Percentiles rank a stretch among this genome's conserved stretches.
phyloP scores from a whole-genome alignment of 2,888 invertebrate species.

The Carcina quercana region DNA sequence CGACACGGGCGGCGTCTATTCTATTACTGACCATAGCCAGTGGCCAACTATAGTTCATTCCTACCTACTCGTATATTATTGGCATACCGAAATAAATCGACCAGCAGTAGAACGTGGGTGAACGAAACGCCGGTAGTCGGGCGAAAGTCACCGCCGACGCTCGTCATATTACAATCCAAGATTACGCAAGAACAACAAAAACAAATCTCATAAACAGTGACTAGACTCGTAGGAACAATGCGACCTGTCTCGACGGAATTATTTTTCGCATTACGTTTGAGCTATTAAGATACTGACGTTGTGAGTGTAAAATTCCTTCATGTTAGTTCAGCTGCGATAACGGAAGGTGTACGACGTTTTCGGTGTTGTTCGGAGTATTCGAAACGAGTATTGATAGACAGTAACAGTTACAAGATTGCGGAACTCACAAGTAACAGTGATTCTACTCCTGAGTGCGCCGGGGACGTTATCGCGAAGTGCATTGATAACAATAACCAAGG shows the following conservation, averaged over 20 bases:
- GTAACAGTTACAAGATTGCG: too few species aligned
- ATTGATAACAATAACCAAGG: too few species aligned
- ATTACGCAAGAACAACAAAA: constrained; percentile 42
- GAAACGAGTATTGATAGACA: neutral
- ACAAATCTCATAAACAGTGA: constrained; percentile 28
- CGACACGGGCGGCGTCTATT: too few species aligned
- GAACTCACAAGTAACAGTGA: too few species aligned
- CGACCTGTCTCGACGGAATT: constrained; percentile 46
- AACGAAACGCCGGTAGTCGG: constrained; percentile 39
- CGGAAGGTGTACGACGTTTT: constrained; percentile 47
- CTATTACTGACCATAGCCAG: constrained; percentile 2
- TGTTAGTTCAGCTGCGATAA: constrained; percentile 56
- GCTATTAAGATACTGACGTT: constrained; percentile 40
- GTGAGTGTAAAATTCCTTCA: constrained; percentile 35
- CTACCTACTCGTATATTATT: constrained; percentile 3
- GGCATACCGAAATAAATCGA: constrained; percentile 49
- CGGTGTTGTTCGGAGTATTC: neutral
- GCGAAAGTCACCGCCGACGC: constrained; percentile 38
- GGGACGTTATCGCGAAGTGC: too few species aligned
- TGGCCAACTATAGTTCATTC: neutral
- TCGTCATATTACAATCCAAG: too few species aligned
- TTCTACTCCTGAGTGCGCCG: too few species aligned
- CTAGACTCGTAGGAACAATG: constrained; percentile 32
- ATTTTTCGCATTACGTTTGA: constrained; percentile 49
- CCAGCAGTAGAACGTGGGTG: constrained; percentile 31